Evolutionary conservation across 1,140 invertebrate genomes (phyloP), one percentile per base, ranked within the genome.

Genomic region (Camponotus vicinus): DNA sequence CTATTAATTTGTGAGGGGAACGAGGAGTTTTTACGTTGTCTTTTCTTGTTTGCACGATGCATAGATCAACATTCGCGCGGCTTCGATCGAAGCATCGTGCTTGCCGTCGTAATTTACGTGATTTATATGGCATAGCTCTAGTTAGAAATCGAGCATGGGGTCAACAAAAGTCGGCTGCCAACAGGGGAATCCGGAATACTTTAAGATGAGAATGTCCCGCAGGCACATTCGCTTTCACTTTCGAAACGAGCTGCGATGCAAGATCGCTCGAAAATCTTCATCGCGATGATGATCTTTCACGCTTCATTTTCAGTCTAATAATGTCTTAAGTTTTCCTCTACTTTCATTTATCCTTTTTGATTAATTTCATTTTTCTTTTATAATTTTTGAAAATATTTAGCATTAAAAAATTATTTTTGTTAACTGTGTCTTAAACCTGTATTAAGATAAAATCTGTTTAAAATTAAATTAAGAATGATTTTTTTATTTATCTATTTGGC

Each of bases 161-260:
- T 90, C 89, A 87, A 88, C 89, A 90, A 90, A 90, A 90, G 79
- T 90, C 57, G 34, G 34, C 40, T 27, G 40, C 27, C 18, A 45
- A 45, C 69, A 21, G 45, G 71, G 61, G 84, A 84, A 88, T 89
- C 70, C 84, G 9, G 42, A n/a, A 3, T 40, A 34, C 77, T 78
- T 55, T 77, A 85, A 66, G 77, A 91, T 91, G 87, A 91, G 87
- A 91, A 91, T 82, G 70, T 89, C 89, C 89, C 75, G 89, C 55
- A 89, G 90, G 85, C 87, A 85, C 89, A 89, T 77, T 91, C 87
- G 88, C 90, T 91, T 91, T 91, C 90, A 91, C 90, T 91, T 88
- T 91, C 83, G 82, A 86, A 40, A 69, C 90, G n/a, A 90, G 86
- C 89, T 90, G 90, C 71, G 70, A 45, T 42, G 42, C 67, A 63